A percentile compares a stretch with the other conserved stretches of the same genome.
These are phyloP conservation scores for Sycophila texana DNA, from an alignment of 2,888 invertebrate genomes.

Conservation along the genomic window DNA sequence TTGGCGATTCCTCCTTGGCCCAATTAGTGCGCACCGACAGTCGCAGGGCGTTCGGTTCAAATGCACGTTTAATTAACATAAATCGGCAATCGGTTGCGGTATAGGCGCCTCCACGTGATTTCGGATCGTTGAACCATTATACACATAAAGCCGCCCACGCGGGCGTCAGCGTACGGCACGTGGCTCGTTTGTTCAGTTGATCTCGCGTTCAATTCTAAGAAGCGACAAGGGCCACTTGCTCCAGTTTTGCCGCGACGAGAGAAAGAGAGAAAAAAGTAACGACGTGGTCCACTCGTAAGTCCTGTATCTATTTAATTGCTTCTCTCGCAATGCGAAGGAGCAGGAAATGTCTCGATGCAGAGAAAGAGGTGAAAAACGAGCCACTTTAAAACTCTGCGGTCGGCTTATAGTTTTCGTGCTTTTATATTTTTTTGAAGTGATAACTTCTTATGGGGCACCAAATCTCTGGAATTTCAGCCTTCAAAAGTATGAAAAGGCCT, in stretches of 20 bases:
- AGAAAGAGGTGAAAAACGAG: no score
- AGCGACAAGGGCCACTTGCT: conserved; percentile 23
- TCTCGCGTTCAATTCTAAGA: conserved; percentile 25
- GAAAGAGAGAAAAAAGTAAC: not conserved
- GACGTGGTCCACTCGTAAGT: no score
- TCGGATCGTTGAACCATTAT: conserved; percentile 24
- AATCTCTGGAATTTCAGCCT: no score
- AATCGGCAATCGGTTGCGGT: not conserved
- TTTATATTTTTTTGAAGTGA: no score
- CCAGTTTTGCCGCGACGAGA: conserved; percentile 7
- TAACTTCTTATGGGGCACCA: no score
- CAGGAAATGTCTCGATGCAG: no score
- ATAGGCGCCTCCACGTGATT: not conserved
- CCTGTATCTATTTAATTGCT: no score
- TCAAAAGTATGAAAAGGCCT: no score
- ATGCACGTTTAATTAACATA: not conserved
- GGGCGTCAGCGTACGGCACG: not conserved
- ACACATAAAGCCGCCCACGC: conserved; percentile 1
- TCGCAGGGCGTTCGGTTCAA: not conserved
- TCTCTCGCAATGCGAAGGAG: no score
- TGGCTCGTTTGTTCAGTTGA: conserved; percentile 21
- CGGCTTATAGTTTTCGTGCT: no score
- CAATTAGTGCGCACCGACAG: not conserved
- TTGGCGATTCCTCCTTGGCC: no score
- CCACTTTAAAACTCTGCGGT: no score